Base-by-base conservation (phyloP, 2,113 vertebrate species). In the Crotalus helleri region DNA sequence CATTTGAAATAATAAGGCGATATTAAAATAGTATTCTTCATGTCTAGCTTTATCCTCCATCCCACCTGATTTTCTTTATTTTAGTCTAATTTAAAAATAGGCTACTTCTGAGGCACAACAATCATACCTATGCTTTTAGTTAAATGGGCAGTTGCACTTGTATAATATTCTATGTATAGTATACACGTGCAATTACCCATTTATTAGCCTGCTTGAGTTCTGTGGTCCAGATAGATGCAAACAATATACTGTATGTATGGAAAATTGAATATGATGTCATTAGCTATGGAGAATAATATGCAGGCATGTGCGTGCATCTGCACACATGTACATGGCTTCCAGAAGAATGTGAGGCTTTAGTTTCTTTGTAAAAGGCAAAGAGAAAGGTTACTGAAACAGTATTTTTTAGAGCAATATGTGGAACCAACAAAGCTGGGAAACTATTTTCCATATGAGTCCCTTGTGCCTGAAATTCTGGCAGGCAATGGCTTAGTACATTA, bases 401-500 rank as follows among this genome's bases (percentile, higher is more conserved):
- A 10, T 44, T 92, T 93, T 86, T 57, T 85, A 89, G 54, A 49
- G 92, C 91, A 15, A 21, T 2, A 7, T 5, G 1, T 85, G 86
- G 88, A 93, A 93, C 8, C 29, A 94, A 90, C 93, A 29, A 64
- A 29, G 53, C 74, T 39, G 26, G 19, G 53, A 26, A 92, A 85
- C 4, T 39, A 93, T 95, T 94, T 91, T 46, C 85, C 87, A 21
- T 8, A 10, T n/a, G 59, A 19, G 3, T 88, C 10, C 15, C 0
- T 0, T 0, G 2, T 61, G 69, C 0, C 0, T 88, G 10, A 64
- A 93, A 85, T 92, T 92, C 81, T 5, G 0, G 53, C 19, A 6
- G 87, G 81, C 87, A 33, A 46, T 95, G 88, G 19, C 86, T 94
- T 90, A 90, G 89, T 64, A 0, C 85, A 85, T 90, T 91, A 95